Evolutionary conservation across 2,888 invertebrate species (phyloP).

Genomic region (Alitta virens): DNA sequence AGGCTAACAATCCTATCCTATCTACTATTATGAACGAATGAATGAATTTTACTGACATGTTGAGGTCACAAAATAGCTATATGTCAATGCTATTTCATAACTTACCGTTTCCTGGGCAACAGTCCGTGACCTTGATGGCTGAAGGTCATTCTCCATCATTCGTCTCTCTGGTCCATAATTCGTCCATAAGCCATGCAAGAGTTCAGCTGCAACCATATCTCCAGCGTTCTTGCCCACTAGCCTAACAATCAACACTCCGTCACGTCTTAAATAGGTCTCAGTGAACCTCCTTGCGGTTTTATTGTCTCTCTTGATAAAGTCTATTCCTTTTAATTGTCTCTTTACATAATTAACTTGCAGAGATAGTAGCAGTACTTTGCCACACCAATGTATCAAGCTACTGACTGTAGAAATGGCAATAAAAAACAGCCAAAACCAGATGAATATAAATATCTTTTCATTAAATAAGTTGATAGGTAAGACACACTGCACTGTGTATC

Average conservation of each 20-base stretch:
- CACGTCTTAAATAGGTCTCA: constrained; percentile 22
- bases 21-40: too few relatives aligned
- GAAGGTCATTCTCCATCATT: background rate
- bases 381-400: constrained; percentile 20
- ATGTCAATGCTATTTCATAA: too few relatives aligned
- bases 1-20: too few relatives aligned
- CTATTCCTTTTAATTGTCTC: constrained; percentile 19
- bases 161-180: constrained; percentile 27
- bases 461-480: constrained; percentile 34
- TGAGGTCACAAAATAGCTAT: too few relatives aligned
- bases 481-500: constrained; percentile 56
- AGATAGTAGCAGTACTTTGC: constrained; percentile 9
- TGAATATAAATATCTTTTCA: constrained; percentile 56
- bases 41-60: too few relatives aligned
- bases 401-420: constrained; percentile 16
- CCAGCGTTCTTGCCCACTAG: constrained; percentile 27
- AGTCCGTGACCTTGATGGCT: background rate
- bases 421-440: constrained; percentile 60
- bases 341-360: constrained; percentile 20
- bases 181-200: constrained; percentile 30
- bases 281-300: constrained; percentile 22
- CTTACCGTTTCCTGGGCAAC: constrained; percentile 18
- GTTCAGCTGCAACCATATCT: constrained; percentile 27
- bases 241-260: constrained; percentile 24
- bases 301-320: constrained; percentile 16